Base-by-base conservation (phyloP, 2,113 vertebrate species). In the Nesoenas mayeri region DNA sequence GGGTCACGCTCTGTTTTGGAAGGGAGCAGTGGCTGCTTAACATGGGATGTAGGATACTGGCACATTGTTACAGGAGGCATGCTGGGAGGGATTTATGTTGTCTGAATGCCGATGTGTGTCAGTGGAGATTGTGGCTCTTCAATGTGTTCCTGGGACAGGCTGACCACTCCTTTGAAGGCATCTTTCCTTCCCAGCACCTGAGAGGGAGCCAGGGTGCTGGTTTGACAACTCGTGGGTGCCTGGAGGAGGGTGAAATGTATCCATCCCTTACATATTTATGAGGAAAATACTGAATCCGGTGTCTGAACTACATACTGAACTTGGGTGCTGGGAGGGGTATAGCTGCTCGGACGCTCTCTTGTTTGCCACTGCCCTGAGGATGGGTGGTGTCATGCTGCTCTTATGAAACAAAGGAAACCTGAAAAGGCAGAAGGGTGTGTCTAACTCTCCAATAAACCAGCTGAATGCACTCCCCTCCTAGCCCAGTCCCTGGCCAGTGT, bases 101-200 rank as follows among this genome's bases (percentile, higher is more conserved):
- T 48, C 83, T 91, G 77, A 54, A 47, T 56, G 40, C 38, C 47
- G 10, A 47, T 36, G n/a, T 38, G 38, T 31, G 17, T 65, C 44
- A 26, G 26, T 74, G 60, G 29, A 61, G 65, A 44, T 1, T 18
- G 34, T 7, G 29, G 22, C 20, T 95, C 53, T 56, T 71, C 53
- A n/a, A 1, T 0, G 1, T 65, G n/a, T 74, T 81, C 60, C 34
- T 75, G 53, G 60, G 40, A 61, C 71, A 87, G 26, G 12, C 44
- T 69, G 70, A 65, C 26, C 71, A 2, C 34, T 26, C 8, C 11
- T 78, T 44, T 17, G 14, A 28, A 67, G 48, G 38, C 38, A 74
- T 15, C 19, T 58, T 89, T 81, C 60, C 56, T 36, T 70, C 42
- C 11, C 3, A 44, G 40, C 0, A 0, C n/a, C 31, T 4, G 4